Conservation (phyloP, 2,797 vertebrate species). For the Scolopax rusticola region DNA sequence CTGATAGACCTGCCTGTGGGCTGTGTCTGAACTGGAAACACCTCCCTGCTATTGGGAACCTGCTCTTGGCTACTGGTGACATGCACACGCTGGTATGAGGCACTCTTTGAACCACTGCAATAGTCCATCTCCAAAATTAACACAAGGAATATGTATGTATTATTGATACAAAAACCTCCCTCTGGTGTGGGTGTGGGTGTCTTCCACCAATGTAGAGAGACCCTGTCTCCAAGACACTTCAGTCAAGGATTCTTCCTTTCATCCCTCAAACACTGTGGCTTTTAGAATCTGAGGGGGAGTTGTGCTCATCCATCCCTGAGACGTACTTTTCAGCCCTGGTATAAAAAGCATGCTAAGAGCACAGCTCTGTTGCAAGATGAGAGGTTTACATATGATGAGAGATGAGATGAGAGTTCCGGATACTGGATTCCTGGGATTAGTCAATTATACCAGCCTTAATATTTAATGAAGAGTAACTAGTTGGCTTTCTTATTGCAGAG, state of each 20-base stretch:
- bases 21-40: not conserved
- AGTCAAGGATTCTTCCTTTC: not conserved
- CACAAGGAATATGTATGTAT: too few species aligned
- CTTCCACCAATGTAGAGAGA: not conserved
- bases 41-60: not conserved
- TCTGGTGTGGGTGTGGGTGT: not conserved
- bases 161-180: not conserved
- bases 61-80: not conserved
- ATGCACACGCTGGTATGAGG: fast-evolving
- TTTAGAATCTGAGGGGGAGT: not conserved
- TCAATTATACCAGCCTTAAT: not conserved
- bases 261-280: not conserved
- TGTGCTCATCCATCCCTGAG: not conserved
- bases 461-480: not conserved
- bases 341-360: not conserved
- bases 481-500: not conserved
- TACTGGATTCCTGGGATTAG: not conserved
- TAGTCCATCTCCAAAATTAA: not conserved
- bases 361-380: not conserved
- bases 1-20: not conserved
- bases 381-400: too few species aligned
- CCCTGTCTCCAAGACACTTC: not conserved
- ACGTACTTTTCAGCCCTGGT: not conserved
- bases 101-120: not conserved
- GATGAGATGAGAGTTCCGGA: not conserved